Base-by-base conservation (phyloP, 92 coral and sea anemone genomes). In the Zoanthus gigantus region DNA sequence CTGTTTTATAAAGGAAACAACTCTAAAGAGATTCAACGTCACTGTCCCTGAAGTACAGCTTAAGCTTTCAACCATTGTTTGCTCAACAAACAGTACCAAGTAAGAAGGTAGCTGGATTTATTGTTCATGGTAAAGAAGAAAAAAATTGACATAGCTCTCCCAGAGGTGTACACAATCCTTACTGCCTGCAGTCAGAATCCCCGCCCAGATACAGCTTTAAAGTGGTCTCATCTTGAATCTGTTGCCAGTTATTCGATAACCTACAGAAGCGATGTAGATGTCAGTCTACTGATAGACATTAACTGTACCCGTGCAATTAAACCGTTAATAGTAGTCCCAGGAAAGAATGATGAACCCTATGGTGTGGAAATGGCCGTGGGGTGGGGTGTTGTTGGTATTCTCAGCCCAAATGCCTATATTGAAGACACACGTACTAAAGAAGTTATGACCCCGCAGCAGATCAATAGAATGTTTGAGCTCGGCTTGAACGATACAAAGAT, bases 161-260 rank as follows among this genome's bases (percentile, higher is more conserved):
- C 96, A 4, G 29, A 53, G 34, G 67, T 89, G 17, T 93, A 90
- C 63, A 58, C 96, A 5, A 91, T 93, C 12, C 90, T 92, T 7
- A 82, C 91, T 13, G 58, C 73, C 42, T 82, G 91, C 9, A 61
- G 76, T 5, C 92, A 90, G 71, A 88, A 88, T 58, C 95, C 95
- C 2, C 76, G 86, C 12, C 93, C 87, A 4, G 90, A 85, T 16
- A 46, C 92, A 18, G 96, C 92, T 1, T 68, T 45, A 23, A 68
- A 82, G 61, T 93, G 92, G 94, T 72, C 92, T 4, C 96, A 93
- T 45, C 85, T 93, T 16, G 44, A 75, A 71, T 16, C 75, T 12
- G 72, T 91, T 46, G 83, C 90, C 23, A 17, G 71, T 66, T 13
- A 83, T 6, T 29, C 87, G 10, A 90, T 83, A 87, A 88, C 90